These are phyloP conservation scores for Ceratina calcarata DNA, from an alignment of 1,140 invertebrate genomes.

Conservation along the genomic window DNA sequence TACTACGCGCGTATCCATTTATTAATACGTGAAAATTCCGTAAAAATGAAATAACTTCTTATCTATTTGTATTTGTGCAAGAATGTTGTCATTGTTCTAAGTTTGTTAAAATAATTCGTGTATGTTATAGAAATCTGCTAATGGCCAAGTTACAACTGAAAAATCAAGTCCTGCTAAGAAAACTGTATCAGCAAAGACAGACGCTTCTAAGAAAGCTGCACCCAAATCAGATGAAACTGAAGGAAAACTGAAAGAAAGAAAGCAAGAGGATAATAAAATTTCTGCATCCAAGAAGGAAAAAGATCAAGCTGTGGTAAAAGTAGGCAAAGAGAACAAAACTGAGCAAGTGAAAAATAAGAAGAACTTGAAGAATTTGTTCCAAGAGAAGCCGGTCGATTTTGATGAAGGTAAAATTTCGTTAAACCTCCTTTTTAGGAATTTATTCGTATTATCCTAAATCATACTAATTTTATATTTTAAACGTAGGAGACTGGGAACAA, in stretches of 20 bases:
- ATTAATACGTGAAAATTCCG: neutral
- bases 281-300: constrained; percentile 75
- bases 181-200: constrained; percentile 74
- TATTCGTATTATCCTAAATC: neutral
- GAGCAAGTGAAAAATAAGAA: constrained; percentile 82
- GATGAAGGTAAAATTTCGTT: constrained; percentile 82
- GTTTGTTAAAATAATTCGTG: constrained; percentile 1
- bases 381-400: constrained; percentile 86
- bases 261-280: constrained; percentile 78
- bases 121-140: constrained; percentile 77
- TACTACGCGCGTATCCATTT: neutral
- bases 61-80: neutral
- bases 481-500: constrained; percentile 85
- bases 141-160: constrained; percentile 77
- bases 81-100: neutral
- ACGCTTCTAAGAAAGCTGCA: constrained; percentile 71
- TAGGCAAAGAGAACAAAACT: constrained; percentile 78
- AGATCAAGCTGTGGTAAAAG: constrained; percentile 73
- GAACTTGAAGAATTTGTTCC: constrained; percentile 80
- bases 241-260: constrained; percentile 79
- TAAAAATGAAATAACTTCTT: no score
- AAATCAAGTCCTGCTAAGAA: constrained; percentile 81
- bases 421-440: neutral
- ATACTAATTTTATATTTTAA: constrained; percentile 20
- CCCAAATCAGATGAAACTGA: constrained; percentile 75